Evolutionary conservation across 2,113 vertebrate genomes (phyloP), one percentile per base, ranked within the genome.

Genomic region (Paratilapia polleni): DNA sequence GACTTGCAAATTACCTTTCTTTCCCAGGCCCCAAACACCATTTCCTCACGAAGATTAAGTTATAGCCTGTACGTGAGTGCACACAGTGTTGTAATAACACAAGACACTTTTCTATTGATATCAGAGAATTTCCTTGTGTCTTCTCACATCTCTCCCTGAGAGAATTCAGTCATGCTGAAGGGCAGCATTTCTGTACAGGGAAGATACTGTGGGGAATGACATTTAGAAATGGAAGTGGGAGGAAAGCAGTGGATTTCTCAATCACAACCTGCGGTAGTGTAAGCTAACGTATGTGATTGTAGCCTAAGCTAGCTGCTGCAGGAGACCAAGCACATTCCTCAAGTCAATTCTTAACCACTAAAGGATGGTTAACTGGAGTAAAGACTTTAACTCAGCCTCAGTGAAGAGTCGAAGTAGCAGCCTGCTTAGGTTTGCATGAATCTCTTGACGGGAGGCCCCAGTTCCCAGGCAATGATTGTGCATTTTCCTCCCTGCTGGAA

Each of bases 1-100:
- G 88, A 96, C 92, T 95, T 94, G 95, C 95, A 96, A 95, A 96
- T 96, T 94, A 95, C 90, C 93, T 90, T 92, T 86, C 91, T 91
- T 92, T 93, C 91, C 92, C 89, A 91, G 88, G 83, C 84, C 87
- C 88, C 80, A 82, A 94, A 95, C 93, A 92, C 83, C 82, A 94
- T 94, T 94, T 92, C 89, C 94, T 90, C 93, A 93, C 87, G 76
- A 93, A 94, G 89, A 95, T 94, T 87, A 95, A 94, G 93, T 94
- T 94, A 92, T 92, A 90, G 88, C 85, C 84, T 77, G 92, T 92
- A 91, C 92, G 94, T 87, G 77, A 94, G 90, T 90, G 91, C 91
- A 93, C 87, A 91, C 91, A 87, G 68, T 92, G 91, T 90, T 93
- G 77, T 87, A 92, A 94, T 93, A 94, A 94, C 92, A 91, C 66